Conservation (phyloP, 1,140 invertebrate genomes). For the Cephus cinctus region DNA sequence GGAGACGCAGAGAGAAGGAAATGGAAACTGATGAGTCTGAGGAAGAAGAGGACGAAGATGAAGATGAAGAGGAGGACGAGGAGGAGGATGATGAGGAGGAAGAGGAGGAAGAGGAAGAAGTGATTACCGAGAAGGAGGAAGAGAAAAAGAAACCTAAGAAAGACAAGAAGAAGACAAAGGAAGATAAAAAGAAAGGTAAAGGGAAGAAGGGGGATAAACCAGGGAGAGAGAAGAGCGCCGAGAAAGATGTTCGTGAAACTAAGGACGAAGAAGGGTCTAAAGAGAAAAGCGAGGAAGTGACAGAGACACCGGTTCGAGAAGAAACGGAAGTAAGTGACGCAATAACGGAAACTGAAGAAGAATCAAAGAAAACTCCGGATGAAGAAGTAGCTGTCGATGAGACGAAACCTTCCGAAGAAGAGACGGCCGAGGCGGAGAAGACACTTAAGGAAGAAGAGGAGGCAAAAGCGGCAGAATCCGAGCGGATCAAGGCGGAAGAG, state of each 20-base stretch:
- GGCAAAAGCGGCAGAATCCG: no score
- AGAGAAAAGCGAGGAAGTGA: neutral
- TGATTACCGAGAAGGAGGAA: slow-evolving; percentile 9
- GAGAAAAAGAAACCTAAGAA: neutral
- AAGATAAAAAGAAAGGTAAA: slow-evolving; percentile 7
- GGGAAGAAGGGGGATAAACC: neutral
- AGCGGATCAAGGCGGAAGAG: neutral
- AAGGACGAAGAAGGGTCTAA: neutral
- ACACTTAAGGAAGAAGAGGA: slow-evolving; percentile 17
- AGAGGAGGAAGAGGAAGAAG: slow-evolving; percentile 6
- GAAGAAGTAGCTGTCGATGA: no score
- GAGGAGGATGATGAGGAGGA: slow-evolving; percentile 2
- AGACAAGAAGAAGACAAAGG: neutral
- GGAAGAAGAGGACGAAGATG: slow-evolving; percentile 15
- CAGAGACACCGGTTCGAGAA: neutral
- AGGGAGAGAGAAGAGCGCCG: neutral
- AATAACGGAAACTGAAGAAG: neutral
- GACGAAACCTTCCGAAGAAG: no score
- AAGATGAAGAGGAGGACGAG: slow-evolving; percentile 15
- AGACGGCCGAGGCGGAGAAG: slow-evolving; percentile 22
- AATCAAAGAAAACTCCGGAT: neutral
- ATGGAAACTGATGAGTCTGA: slow-evolving; percentile 14
- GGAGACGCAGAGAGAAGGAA: slow-evolving; percentile 13
- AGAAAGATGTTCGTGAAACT: neutral
- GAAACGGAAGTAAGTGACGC: neutral